Base-by-base conservation (phyloP, 1,140 invertebrate genomes). In the Listronotus bonariensis region DNA sequence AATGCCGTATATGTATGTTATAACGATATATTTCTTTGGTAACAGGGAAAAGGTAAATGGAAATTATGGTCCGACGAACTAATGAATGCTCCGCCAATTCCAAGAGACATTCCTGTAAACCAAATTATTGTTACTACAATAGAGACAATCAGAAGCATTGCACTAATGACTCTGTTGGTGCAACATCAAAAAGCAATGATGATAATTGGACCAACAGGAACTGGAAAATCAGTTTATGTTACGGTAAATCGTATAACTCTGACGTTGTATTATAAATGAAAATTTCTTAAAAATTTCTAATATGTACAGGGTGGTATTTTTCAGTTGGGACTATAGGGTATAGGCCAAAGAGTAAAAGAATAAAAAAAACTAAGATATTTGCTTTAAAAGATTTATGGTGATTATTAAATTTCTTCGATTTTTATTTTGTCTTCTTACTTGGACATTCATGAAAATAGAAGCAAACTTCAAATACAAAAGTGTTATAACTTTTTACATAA, bases 51-150 rank as follows among this genome's bases (percentile, higher is more conserved):
- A 82, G 91, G 91, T 18, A 91, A 91, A 76, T 97, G 95, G 96
- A 92, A 92, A 70, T 83, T 86, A 11, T 97, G 95, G 95, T 83
- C 89, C 54, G 93, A 96, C 68, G 92, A 95, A 65, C 82, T 97
- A 3, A 81, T 87, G 14, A 82, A 87, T 11, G 86, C 87, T 1
- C 87, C 92, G 0, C 85, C 92, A 0, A 94, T 97, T 65, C 89
- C 94, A 3, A 84, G 93, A 45, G 95, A 97, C 71, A 90, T 93
- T 40, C 88, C 91, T 0, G 93, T 95, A 6, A 95, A 97, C 81
- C 92, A 97, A 82, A 97, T 98, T 58, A 91, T 97, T 54, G 93
- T 98, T 3, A 89, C 92, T 7, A 98, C 95, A 0, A 82, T 92
- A 12, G 94, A 97, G 78, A 96, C 93, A 3, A 86, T 96, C 0